Base-by-base conservation (phyloP, 2,797 vertebrate genomes). In the Peromyscus melanophrys region DNA sequence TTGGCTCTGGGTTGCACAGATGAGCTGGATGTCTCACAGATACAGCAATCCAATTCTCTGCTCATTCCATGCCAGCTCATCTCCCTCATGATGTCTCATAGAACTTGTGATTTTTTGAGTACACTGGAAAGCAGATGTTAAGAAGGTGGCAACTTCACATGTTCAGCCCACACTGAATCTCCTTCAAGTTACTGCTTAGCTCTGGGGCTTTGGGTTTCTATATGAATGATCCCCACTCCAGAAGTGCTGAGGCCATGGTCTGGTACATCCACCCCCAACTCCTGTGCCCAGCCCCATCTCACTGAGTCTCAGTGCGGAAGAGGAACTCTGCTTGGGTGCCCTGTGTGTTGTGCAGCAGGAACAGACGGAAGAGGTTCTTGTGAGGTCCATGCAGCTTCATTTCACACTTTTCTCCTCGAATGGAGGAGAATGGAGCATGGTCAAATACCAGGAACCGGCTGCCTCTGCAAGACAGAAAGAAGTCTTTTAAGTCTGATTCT, bases 321-420 rank as follows among this genome's bases (percentile, higher is more conserved):
- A 99, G 99, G 97, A 99, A 98, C 89, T 99, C 98, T 34, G 98
- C 99, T 97, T 98, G 98, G 89, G 97, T 97, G 34, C 98, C 98
- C 89, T 98, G 98, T 6, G 97, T 88, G 78, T 98, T 99, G 14
- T 98, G 97, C 7, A 98, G 94, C 88, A 99, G 98, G 98, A 99
- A 99, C 96, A 99, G 98, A 19, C 99, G 99, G 98, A 99, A 99
- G 75, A 99, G 97, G 65, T 99, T 99, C 97, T 99, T 99, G 98
- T 99, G 99, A 89, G 99, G 94, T 21, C 99, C 99, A 4, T 99
- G 99, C 2, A 99, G 99, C 97, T 99, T 99, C 98, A 99, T 98
- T 40, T 99, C 99, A 0, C 99, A 99, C 99, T 99, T 99, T 94
- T 99, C 99, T 8, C 98, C 99, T 0, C 99, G 99, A 86, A 99